These are phyloP conservation scores for Gallirallus australis DNA, from an alignment of 2,797 vertebrate species.

Conservation along the genomic window DNA sequence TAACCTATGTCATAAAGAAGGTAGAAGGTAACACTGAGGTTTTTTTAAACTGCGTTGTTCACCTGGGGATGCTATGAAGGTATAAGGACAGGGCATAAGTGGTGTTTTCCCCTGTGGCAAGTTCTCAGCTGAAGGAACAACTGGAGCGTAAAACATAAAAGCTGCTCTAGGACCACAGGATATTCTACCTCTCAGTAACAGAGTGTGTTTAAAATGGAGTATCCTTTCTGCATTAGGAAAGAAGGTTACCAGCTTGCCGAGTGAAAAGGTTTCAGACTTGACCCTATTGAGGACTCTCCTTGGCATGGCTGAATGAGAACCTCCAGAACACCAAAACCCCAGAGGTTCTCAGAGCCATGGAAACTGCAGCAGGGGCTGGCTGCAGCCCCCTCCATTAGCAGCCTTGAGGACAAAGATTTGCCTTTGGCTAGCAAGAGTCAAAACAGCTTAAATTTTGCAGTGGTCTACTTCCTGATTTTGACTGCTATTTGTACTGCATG, in stretches of 20 bases:
- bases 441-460: background rate
- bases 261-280: background rate
- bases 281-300: background rate
- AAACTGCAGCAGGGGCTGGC: background rate
- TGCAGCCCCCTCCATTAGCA: background rate
- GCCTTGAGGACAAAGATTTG: background rate
- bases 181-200: background rate
- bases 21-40: background rate
- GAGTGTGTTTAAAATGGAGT: background rate
- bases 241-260: background rate
- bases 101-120: conserved; percentile 44
- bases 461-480: background rate
- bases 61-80: background rate
- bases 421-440: background rate
- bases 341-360: background rate
- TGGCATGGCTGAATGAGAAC: background rate
- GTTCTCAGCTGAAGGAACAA: conserved; percentile 21
- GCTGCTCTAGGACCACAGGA: background rate
- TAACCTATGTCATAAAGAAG: background rate
- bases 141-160: conserved; percentile 22
- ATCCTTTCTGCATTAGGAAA: background rate
- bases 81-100: background rate
- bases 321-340: background rate
- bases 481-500: background rate
- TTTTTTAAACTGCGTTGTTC: background rate